Evolutionary conservation across 2,113 vertebrate genomes (phyloP), one percentile per base, ranked within the genome.

Genomic region (Myotis yumanensis): DNA sequence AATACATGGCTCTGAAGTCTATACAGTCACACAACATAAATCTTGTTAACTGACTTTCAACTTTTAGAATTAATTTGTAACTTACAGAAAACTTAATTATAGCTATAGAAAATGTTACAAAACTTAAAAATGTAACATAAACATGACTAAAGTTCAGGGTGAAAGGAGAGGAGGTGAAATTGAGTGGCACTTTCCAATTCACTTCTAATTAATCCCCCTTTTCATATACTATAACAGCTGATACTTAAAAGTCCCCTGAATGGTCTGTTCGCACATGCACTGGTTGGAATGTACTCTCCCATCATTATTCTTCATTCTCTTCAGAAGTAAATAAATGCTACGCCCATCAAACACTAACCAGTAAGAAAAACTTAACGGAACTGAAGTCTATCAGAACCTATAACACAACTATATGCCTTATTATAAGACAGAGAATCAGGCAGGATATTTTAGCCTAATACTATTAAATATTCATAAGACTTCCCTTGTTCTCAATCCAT

Each of bases 71-170:
- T 73, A 85, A 69, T 3, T 35, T 69, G 69, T 48, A 71, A 72
- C n/a, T 90, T 64, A 86, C 1, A 87, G 25, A 87, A 91, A 79
- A 35, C 64, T 22, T 64, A 64, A 57, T 81, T 68, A 57, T 48
- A 20, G 32, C 51, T 64, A 54, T 3, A 82, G 83, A 91, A 90
- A 72, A 81, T 23, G 30, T 46, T 75, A 75, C 43, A 25, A 75
- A 66, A 14, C 14, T 87, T 87, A 73, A 95, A 95, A 91, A 87
- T 57, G 66, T 71, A 76, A 85, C 16, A 22, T 62, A 57, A 69
- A 85, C 48, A 81, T 66, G 48, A 57, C 46, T 43, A 80, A 68
- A 68, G 68, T n/a, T 75, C 32, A 95, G 69, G 57, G 32, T 75
- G 57, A 82, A 81, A 81, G 30, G 46, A 91, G 20, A 81, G 23